Evolutionary conservation across 2,113 vertebrate species (phyloP).

Genomic region (Callopanchax toddi): DNA sequence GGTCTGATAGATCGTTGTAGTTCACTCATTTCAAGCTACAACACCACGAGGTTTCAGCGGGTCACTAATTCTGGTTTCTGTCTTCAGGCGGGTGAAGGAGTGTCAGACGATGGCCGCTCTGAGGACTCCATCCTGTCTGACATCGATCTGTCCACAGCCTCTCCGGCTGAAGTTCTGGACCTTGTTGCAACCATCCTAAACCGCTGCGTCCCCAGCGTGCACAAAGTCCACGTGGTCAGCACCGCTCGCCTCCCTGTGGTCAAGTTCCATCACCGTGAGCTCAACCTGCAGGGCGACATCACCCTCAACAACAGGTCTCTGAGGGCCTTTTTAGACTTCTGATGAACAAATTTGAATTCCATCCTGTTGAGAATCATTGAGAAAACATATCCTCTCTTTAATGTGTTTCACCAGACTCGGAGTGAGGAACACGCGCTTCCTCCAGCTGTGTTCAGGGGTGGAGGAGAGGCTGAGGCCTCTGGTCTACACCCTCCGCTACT

Average conservation of each 20-base stretch:
- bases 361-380: too few relatives aligned
- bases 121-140: slow-evolving; percentile 87
- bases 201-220: slow-evolving; percentile 89
- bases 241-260: slow-evolving; percentile 88
- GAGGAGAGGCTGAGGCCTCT: slow-evolving; percentile 87
- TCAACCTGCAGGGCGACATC: slow-evolving; percentile 87
- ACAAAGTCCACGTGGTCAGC: slow-evolving; percentile 86
- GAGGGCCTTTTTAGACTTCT: neutral
- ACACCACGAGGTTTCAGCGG: neutral
- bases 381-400: too few relatives aligned
- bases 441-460: slow-evolving; percentile 85
- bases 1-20: slow-evolving; percentile 45
- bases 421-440: slow-evolving; percentile 88
- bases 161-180: slow-evolving; percentile 81
- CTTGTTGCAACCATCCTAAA: slow-evolving; percentile 85
- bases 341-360: too few relatives aligned
- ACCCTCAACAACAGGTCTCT: slow-evolving; percentile 89
- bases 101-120: slow-evolving; percentile 72
- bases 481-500: slow-evolving; percentile 85
- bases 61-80: neutral
- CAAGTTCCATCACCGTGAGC: slow-evolving; percentile 89
- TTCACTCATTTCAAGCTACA: neutral
- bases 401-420: too few relatives aligned
- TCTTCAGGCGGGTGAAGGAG: slow-evolving; percentile 67
- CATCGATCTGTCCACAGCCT: slow-evolving; percentile 77